Evolutionary conservation across 2,797 vertebrate genomes (phyloP).

Genomic region (Mico argentatus): DNA sequence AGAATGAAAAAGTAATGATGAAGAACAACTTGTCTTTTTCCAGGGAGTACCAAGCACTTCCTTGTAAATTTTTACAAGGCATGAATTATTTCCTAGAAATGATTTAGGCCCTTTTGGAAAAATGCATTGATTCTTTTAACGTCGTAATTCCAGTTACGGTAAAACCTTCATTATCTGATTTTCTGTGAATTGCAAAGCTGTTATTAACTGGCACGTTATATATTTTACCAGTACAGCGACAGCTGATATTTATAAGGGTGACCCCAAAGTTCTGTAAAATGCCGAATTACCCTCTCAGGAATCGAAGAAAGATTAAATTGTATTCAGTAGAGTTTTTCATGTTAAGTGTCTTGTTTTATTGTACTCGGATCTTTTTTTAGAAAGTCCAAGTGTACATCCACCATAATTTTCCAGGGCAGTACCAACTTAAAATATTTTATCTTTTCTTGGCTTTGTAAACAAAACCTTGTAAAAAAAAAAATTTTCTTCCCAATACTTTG

Average conservation of each 20-base stretch:
- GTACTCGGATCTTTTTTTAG: background rate
- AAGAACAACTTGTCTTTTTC: constrained; percentile 29
- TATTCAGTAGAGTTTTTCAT: background rate
- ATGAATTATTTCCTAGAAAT: constrained; percentile 69
- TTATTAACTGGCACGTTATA: constrained; percentile 60
- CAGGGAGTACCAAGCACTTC: constrained; percentile 26
- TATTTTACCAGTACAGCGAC: constrained; percentile 48
- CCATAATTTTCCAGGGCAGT: background rate
- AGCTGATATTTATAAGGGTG: constrained; percentile 58
- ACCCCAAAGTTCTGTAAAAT: constrained; percentile 27
- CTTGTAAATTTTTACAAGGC: constrained; percentile 53
- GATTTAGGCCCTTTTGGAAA: constrained; percentile 67
- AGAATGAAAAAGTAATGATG: background rate
- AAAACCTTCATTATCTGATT: constrained; percentile 74
- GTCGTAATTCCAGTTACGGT: constrained; percentile 72
- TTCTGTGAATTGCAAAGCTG: constrained; percentile 71
- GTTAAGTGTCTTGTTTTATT: constrained; percentile 40
- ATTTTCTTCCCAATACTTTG: background rate
- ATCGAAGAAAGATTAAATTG: constrained; percentile 50
- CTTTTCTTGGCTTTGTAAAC: constrained; percentile 24
- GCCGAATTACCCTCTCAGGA: constrained; percentile 30
- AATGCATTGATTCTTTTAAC: constrained; percentile 68
- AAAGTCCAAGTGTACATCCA: background rate
- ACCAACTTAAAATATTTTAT: background rate
- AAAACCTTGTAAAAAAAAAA: background rate